Evolutionary conservation across 2,888 invertebrate genomes (phyloP).

Genomic region (Cephalotes varians): DNA sequence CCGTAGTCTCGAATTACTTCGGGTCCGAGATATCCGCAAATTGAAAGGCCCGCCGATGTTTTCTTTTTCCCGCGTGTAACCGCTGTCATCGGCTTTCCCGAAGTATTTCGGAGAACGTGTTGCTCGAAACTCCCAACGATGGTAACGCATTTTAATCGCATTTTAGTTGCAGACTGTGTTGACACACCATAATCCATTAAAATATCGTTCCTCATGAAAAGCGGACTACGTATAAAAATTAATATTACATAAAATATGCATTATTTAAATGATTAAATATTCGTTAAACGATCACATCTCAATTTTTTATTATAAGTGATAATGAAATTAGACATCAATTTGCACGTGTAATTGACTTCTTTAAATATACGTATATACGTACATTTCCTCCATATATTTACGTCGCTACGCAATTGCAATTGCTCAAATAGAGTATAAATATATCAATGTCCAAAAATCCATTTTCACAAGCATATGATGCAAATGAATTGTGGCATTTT

Average conservation of each 20-base stretch:
- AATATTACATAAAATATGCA: neutral
- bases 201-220: neutral
- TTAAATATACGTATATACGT: neutral
- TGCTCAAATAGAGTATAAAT: conserved; percentile 3
- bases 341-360: neutral
- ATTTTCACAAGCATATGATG: conserved; percentile 19
- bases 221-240: neutral
- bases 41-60: conserved; percentile 51
- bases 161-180: conserved; percentile 15
- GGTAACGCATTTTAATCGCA: conserved; percentile 28
- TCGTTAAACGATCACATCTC: neutral
- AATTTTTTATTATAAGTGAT: neutral
- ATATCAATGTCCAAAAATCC: conserved; percentile 20
- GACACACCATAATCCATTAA: conserved; percentile 26
- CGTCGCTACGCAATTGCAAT: neutral
- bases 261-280: neutral
- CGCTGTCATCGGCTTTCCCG: conserved; percentile 51
- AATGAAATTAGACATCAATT: neutral
- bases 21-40: conserved; percentile 46
- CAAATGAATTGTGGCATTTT: conserved; percentile 41
- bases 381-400: neutral
- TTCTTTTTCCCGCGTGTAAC: conserved; percentile 31
- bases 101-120: conserved; percentile 38
- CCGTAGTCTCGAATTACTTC: conserved; percentile 64
- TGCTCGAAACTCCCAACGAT: conserved; percentile 11